Conservation (phyloP, 2,113 vertebrate species). For the Haliaeetus leucogaster region DNA sequence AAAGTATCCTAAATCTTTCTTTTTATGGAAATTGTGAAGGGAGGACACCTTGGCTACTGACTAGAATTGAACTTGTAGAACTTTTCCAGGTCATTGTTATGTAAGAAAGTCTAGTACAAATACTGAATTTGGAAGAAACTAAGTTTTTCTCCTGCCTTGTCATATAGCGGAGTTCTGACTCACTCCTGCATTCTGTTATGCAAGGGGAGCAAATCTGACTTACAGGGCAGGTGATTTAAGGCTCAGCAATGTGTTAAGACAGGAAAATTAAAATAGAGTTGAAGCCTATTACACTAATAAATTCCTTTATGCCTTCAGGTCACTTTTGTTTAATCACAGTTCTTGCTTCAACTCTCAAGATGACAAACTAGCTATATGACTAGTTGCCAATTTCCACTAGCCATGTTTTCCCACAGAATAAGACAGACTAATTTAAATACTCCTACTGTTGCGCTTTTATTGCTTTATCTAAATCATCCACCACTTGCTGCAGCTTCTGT, state of each 20-base stretch:
- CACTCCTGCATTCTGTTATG: neutral
- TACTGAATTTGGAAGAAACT: neutral
- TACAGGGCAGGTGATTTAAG: neutral
- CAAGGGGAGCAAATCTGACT: neutral
- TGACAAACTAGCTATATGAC: neutral
- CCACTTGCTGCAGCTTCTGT: conserved; percentile 75
- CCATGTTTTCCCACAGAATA: neutral
- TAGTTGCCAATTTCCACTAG: neutral
- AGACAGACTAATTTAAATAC: neutral
- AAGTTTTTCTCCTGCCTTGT: neutral
- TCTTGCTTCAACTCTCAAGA: neutral
- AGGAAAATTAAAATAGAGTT: neutral
- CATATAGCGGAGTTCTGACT: neutral
- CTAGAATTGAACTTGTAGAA: neutral
- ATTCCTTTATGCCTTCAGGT: neutral
- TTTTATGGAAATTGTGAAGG: neutral
- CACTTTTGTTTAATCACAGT: neutral
- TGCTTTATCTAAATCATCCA: conserved; percentile 74
- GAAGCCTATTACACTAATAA: neutral
- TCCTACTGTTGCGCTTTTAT: conserved; percentile 22
- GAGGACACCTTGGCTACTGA: neutral
- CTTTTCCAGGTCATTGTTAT: neutral
- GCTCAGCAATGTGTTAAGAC: neutral
- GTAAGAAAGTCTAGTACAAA: neutral
- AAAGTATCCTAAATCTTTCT: neutral